A percentile compares a stretch with the other conserved stretches of the same genome.
Evolutionary conservation across 2,113 vertebrate species (phyloP).

Genomic region (Alethe diademata): DNA sequence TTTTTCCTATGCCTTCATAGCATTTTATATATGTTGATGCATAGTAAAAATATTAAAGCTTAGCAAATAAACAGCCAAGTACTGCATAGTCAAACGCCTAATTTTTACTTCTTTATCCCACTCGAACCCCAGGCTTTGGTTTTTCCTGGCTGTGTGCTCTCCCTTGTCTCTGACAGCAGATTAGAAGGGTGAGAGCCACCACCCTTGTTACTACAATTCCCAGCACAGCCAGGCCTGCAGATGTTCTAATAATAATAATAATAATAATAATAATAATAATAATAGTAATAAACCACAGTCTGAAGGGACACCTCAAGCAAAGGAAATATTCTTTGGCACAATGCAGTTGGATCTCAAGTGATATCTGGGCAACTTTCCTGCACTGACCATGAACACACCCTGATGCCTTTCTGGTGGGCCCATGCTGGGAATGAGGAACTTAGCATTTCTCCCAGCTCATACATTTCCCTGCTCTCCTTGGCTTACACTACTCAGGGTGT

Average conservation of each 20-base stretch:
- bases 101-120: not conserved
- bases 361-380: not conserved
- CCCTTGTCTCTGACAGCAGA: not conserved
- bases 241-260: not conserved
- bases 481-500: not conserved
- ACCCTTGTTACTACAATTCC: not conserved
- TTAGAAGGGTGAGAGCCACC: not conserved
- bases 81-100: rapidly evolving
- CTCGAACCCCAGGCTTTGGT: not conserved
- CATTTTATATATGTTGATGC: not conserved
- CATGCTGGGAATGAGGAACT: not conserved
- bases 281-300: not conserved
- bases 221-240: not conserved
- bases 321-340: not conserved
- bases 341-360: not conserved
- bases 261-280: not conserved
- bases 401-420: not conserved
- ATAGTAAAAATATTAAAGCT: not conserved
- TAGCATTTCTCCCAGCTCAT: rapidly evolving
- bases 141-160: not conserved
- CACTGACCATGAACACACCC: not conserved
- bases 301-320: not conserved
- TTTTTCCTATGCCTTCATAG: not conserved
- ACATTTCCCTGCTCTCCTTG: not conserved
- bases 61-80: not conserved